Conservation (phyloP, 2,797 vertebrate genomes). For the Enteromius fasciolatus region DNA sequence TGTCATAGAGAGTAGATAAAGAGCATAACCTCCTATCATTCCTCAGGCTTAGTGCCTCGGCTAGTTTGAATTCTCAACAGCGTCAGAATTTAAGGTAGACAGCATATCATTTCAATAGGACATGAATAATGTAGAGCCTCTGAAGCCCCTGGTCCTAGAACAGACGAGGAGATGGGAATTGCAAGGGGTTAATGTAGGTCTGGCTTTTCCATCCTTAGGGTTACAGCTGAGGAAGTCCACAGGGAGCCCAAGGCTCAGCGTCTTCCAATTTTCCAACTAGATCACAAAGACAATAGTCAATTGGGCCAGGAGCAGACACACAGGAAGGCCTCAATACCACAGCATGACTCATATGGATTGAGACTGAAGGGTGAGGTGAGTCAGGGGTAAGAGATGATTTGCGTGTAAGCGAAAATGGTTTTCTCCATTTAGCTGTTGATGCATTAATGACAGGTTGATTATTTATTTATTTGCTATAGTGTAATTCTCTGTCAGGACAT, state of each 20-base stretch:
- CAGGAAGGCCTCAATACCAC: constrained; percentile 35
- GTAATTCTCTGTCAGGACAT: not conserved
- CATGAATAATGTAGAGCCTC: constrained; percentile 58
- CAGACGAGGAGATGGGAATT: constrained; percentile 26
- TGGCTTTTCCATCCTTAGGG: constrained; percentile 50
- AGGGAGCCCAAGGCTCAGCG: constrained; percentile 38
- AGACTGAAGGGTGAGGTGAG: constrained; percentile 31
- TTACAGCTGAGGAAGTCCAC: constrained; percentile 48
- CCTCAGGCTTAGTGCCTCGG: not conserved
- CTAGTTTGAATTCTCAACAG: constrained; percentile 50
- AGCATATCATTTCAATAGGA: constrained; percentile 54
- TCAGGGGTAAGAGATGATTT: constrained; percentile 33
- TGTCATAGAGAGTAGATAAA: constrained; percentile 59
- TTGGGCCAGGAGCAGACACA: constrained; percentile 27
- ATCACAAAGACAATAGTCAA: constrained; percentile 52
- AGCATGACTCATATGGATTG: constrained; percentile 41
- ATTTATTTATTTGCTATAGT: constrained; percentile 21
- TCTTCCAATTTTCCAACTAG: constrained; percentile 39
- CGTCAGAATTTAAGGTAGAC: constrained; percentile 53
- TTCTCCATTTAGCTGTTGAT: constrained; percentile 23
- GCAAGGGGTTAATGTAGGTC: constrained; percentile 56
- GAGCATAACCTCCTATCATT: not conserved
- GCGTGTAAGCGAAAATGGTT: constrained; percentile 17
- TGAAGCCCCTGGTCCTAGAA: constrained; percentile 40
- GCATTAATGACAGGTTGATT: constrained; percentile 10